Evolutionary conservation across 92 coral and sea anemone genomes (phyloP), one percentile per base, ranked within the genome.

Genomic region (Parazoanthus swiftii): DNA sequence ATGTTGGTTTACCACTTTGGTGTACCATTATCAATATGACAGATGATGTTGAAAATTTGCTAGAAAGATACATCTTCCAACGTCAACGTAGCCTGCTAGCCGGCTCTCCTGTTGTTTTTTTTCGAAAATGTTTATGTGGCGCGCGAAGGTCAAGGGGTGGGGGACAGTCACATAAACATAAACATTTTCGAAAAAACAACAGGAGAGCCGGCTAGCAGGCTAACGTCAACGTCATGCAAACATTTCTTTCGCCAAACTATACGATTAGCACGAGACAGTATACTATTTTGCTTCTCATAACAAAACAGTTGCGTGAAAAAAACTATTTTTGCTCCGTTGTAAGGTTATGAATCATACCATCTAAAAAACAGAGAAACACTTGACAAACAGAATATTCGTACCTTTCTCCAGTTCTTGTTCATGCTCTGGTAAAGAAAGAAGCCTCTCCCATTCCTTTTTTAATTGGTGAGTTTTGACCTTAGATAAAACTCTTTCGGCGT

Each of bases 401-500:
- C 98, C 98, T 90, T 93, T 92, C 83, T 94, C 98, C 25, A 96
- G 89, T 38, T 80, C 77, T 81, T 92, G 93, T 42, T 93, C 90
- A 26, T 89, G 89, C 70, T 86, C 93, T 42, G 96, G 98, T 81
- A 82, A 81, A 58, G 86, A 48, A 50, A 96, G 92, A 80, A 91
- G 92, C 42, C 26, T 76, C 70, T 85, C 72, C 96, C 97, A 94
- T 67, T 91, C 92, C 68, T 88, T 86, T 72, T 87, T 94, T 59
- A 94, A 90, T 73, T 75, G 79, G 54, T 77, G 84, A 35, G 90
- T 82, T 85, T 89, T 90, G 5, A 94, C 88, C 63, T 86, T 80
- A 9, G 89, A 88, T 25, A 74, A 77, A n/a, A 93, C 90, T 80
- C 88, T 96, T 29, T 84, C 92, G 51, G 98, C 96, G 90, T 88